Percentiles rank a stretch among this genome's conserved stretches.
phyloP scores from a whole-genome alignment of 2,797 vertebrate species.

The Crax fasciolata region DNA sequence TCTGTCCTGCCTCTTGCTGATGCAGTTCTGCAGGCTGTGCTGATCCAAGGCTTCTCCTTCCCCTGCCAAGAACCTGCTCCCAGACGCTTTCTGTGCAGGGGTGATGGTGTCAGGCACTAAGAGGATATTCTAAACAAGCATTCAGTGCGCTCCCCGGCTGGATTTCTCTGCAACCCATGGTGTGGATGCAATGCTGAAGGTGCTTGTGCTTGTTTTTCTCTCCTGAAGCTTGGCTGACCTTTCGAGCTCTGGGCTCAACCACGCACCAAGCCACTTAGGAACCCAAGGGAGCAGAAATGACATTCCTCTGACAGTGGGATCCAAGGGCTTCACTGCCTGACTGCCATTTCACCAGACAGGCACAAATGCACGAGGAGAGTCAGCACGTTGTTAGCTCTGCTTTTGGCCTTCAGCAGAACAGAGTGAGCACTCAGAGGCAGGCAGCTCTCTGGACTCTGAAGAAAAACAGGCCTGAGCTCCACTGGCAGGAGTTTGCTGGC shows the following conservation, averaged over 20 bases:
- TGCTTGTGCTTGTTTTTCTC: neutral
- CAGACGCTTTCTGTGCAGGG: neutral
- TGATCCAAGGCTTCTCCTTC: neutral
- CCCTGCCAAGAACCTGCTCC: neutral
- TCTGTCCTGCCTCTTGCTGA: neutral
- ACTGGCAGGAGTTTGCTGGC: neutral
- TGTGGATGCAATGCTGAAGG: neutral
- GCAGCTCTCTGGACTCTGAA: neutral
- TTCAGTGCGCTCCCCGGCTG: rapidly evolving
- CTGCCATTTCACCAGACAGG: neutral
- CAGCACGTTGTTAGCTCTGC: neutral
- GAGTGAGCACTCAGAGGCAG: neutral
- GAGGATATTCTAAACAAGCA: neutral
- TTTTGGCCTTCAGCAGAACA: neutral
- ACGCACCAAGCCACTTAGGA: neutral
- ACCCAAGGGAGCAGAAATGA: neutral
- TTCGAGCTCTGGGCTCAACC: neutral
- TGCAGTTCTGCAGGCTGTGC: neutral
- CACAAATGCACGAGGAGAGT: neutral
- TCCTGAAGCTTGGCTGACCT: neutral
- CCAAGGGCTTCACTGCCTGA: neutral
- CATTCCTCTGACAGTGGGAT: neutral
- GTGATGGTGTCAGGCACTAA: neutral
- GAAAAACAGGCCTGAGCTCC: neutral
- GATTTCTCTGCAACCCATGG: neutral